phyloP scores from a whole-genome alignment of 2,888 invertebrate genomes.

The Ecliptopera silaceata region DNA sequence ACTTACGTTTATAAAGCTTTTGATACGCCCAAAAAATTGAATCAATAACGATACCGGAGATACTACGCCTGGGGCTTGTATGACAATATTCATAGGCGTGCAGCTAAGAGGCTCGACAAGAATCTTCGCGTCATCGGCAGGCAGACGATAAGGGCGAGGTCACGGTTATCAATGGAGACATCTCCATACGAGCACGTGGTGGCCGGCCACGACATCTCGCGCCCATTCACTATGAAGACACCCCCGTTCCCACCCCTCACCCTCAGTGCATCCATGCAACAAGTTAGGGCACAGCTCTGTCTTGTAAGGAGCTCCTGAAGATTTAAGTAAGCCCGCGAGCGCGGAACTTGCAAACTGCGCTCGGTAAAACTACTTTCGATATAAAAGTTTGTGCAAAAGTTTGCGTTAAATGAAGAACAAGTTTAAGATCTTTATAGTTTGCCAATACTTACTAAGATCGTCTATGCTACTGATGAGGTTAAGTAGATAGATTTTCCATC shows the following conservation, averaged over 20 bases:
- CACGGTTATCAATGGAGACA: slow-evolving; percentile 80
- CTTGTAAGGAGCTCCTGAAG: slow-evolving; percentile 72
- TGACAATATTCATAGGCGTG: slow-evolving; percentile 20
- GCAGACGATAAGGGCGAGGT: slow-evolving; percentile 77
- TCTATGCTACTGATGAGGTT: neutral
- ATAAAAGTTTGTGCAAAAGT: slow-evolving; percentile 17
- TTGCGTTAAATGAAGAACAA: slow-evolving; percentile 16
- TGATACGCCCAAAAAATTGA: neutral
- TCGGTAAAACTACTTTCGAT: slow-evolving; percentile 16
- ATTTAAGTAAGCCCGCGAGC: slow-evolving; percentile 46
- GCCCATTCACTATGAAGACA: slow-evolving; percentile 82
- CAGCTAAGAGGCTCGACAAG: slow-evolving; percentile 32
- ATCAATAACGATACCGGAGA: neutral
- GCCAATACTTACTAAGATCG: neutral
- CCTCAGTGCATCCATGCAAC: slow-evolving; percentile 81
- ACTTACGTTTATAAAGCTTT: neutral
- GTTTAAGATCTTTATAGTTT: slow-evolving; percentile 3
- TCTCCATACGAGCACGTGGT: slow-evolving; percentile 80
- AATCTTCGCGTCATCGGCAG: slow-evolving; percentile 60
- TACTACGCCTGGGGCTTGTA: slow-evolving; percentile 12
- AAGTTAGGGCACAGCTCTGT: slow-evolving; percentile 75
- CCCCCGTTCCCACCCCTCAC: slow-evolving; percentile 56
- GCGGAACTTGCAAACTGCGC: slow-evolving; percentile 22
- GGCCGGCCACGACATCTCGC: slow-evolving; percentile 80
- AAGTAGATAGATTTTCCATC: neutral